Base-by-base conservation (phyloP, 2,888 invertebrate species). In the Acanthosepion pharaonis region DNA sequence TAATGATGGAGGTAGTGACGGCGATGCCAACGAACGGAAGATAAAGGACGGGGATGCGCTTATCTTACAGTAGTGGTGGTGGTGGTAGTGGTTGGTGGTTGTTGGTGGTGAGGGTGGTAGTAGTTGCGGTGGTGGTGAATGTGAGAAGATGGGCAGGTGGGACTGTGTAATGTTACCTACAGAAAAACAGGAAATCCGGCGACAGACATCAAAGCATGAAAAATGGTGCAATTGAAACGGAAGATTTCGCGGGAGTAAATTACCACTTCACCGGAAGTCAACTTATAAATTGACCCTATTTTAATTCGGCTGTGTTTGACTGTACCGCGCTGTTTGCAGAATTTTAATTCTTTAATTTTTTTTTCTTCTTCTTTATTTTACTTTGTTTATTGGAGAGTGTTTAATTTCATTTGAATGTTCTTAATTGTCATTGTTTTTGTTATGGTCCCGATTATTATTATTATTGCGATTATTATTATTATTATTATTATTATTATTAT, bases 171-270 rank as follows among this genome's bases (percentile, higher is more conserved):
- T 78, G 78, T 78, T 78, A 78, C 78, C 78, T 78, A 78, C 78
- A 78, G 78, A 78, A 78, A 78, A 78, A 15, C 28, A 78, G 78
- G 78, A 78, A 78, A 78, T 78, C 78, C 78, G 78, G 28, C 78
- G 78, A 78, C 78, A 78, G 78, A 78, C 78, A 78, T 78, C 78
- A 78, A 78, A 78, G 78, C 78, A 8, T n/a, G 78, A 78, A 78
- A 78, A 78, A 78, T n/a, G 78, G 78, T 78, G 78, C 78, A 78
- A 78, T 78, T 78, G 78, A 78, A 78, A 78, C 78, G 78, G 78
- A 78, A 78, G 78, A 78, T 78, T 78, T 78, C 18, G 78, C 78
- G 28, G 15, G 28, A 78, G 78, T 11, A 78, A 78, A 78, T 78
- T 78, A 78, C 9, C n/a, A n/a, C n/a, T 78, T 78, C 78, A 78